phyloP scores from a whole-genome alignment of 2,888 invertebrate genomes.

The Himalopsyche anomala region DNA sequence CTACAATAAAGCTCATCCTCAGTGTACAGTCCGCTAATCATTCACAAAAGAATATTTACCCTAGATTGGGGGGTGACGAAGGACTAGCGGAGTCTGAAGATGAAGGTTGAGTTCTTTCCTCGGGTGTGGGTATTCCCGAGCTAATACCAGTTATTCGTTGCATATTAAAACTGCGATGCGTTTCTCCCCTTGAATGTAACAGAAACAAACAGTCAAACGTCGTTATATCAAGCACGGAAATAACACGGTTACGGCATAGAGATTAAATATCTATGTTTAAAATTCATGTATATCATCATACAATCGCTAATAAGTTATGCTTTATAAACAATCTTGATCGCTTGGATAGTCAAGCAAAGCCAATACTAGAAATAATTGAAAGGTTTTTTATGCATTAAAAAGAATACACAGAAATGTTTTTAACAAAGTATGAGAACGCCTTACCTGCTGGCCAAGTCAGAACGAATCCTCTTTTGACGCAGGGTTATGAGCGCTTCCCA shows the following conservation, averaged over 20 bases:
- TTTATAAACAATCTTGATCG: too few species aligned
- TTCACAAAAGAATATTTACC: conserved; percentile 24
- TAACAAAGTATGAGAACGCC: not conserved
- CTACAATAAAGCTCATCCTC: too few species aligned
- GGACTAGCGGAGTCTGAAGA: conserved; percentile 59
- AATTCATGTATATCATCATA: too few species aligned
- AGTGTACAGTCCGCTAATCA: not conserved
- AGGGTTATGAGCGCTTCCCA: conserved; percentile 83
- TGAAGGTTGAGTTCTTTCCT: conserved; percentile 52
- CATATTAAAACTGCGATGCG: conserved; percentile 76
- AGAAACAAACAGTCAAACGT: conserved; percentile 1
- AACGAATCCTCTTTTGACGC: conserved; percentile 78
- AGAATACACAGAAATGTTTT: too few species aligned
- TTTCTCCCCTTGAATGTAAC: conserved; percentile 70
- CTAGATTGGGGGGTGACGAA: conserved; percentile 42
- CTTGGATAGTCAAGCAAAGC: too few species aligned
- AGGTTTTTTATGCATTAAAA: too few species aligned
- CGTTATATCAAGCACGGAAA: not conserved
- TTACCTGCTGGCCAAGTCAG: conserved; percentile 76
- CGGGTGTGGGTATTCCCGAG: conserved; percentile 73
- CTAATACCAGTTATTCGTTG: conserved; percentile 76
- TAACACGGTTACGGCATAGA: not conserved
- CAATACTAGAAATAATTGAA: too few species aligned
- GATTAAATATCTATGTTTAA: too few species aligned
- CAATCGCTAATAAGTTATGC: too few species aligned